These are phyloP conservation scores for Staurois parvus DNA, from an alignment of 2,797 vertebrate species.

Conservation along the genomic window DNA sequence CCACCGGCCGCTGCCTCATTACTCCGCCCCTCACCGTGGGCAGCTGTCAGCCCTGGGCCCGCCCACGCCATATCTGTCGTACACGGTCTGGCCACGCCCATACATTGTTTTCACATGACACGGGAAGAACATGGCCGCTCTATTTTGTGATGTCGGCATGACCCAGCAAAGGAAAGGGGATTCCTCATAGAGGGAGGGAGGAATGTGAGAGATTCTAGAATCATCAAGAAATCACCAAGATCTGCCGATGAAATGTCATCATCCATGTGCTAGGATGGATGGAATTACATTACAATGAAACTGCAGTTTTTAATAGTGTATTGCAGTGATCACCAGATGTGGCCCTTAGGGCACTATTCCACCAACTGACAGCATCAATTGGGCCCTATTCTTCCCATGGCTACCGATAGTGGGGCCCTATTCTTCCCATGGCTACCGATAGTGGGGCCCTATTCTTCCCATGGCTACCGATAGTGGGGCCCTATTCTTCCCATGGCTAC, in stretches of 20 bases:
- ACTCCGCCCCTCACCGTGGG: background rate
- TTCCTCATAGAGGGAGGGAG: background rate
- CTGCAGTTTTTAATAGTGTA: background rate
- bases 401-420: too few species aligned
- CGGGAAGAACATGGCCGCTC: background rate
- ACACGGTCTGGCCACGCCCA: background rate
- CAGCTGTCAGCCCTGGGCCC: background rate
- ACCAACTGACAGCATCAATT: too few species aligned
- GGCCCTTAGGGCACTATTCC: too few species aligned
- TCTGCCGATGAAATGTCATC: too few species aligned
- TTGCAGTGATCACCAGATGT: too few species aligned
- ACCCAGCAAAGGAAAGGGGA: conserved; percentile 45
- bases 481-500: too few species aligned
- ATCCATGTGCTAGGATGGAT: too few species aligned
- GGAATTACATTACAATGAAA: background rate
- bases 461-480: too few species aligned
- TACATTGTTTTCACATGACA: background rate
- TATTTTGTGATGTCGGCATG: conserved; percentile 16
- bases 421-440: too few species aligned
- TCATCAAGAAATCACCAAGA: background rate
- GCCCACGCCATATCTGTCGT: too few species aligned
- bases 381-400: too few species aligned
- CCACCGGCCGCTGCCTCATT: background rate
- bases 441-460: too few species aligned
- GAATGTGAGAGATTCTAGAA: background rate